Evolutionary conservation across 2,888 invertebrate genomes (phyloP), one percentile per base, ranked within the genome.

Genomic region (Kuschelorhynchus macadamiae): DNA sequence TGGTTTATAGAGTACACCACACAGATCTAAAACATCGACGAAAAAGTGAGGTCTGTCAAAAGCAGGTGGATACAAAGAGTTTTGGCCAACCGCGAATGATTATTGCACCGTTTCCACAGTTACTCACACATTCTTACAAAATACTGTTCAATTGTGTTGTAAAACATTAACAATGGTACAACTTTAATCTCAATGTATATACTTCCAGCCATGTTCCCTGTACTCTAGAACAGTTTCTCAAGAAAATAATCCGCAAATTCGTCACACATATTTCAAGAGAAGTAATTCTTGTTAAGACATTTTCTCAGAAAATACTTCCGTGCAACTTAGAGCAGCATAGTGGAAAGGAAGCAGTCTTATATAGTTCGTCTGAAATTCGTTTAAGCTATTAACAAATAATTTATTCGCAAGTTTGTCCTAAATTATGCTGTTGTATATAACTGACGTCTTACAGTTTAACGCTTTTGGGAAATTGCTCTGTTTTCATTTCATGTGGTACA

Each of bases 331-430:
- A 20, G 25, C 36, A 30, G 39, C 39, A 5, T 36, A 52, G 73
- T 65, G 70, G 70, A 67, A 36, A 72, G 71, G 65, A 73, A 67
- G 68, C 57, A 73, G 69, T 72, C 57, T 63, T 67, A 57, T 66
- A 71, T 71, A 72, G 71, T 74, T 73, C 73, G 70, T 73, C 73
- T 73, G 70, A 74, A 75, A 72, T 73, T 70, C 72, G 70, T 73
- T 73, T 64, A 56, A 69, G 63, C 70, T 70, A 63, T 65, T 71
- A 70, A 70, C 71, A 72, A 72, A 71, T 73, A 70, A 59, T 73
- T 74, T 71, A 67, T 61, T 68, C 53, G 71, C 71, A 73, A 72
- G 72, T 74, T 72, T 71, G 56, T 70, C 61, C 67, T 71, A 72
- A 75, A 72, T 41, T 60, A 49, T 60, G 49, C 50, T 20, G 60